These are phyloP conservation scores for Etheostoma cragini DNA, from an alignment of 2,113 vertebrate species.

Conservation along the genomic window DNA sequence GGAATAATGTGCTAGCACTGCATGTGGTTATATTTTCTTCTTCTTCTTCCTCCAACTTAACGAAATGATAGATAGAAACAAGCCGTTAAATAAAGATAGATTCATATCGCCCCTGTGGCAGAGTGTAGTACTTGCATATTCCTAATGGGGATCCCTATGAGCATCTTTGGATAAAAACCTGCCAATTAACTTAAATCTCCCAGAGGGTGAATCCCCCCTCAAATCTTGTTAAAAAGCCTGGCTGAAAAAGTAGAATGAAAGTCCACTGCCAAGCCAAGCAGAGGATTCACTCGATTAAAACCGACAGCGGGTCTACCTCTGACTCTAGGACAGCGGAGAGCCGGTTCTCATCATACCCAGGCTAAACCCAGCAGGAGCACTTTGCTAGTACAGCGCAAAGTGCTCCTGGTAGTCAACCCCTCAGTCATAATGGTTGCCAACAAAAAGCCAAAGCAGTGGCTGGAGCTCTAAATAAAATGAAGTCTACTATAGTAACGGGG, in stretches of 20 bases:
- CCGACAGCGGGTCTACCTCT: slow-evolving; percentile 24
- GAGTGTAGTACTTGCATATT: neutral
- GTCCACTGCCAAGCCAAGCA: neutral
- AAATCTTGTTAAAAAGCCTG: slow-evolving; percentile 36
- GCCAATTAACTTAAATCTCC: slow-evolving; percentile 56
- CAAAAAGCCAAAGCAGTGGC: slow-evolving; percentile 20
- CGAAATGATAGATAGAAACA: slow-evolving; percentile 8
- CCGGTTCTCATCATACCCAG: neutral
- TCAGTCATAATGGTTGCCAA: slow-evolving; percentile 31
- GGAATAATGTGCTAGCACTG: slow-evolving; percentile 46
- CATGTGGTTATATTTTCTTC: slow-evolving; percentile 41
- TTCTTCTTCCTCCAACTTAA: slow-evolving; percentile 13
- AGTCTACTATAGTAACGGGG: slow-evolving; percentile 43
- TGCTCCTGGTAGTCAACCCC: slow-evolving; percentile 16
- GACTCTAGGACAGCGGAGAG: neutral
- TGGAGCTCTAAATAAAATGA: slow-evolving; percentile 42
- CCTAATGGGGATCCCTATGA: slow-evolving; percentile 30
- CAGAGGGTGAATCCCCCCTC: neutral
- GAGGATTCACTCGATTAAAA: slow-evolving; percentile 26
- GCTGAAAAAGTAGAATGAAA: slow-evolving; percentile 8
- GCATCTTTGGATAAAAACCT: slow-evolving; percentile 41
- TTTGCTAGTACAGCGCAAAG: slow-evolving; percentile 11
- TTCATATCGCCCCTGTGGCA: slow-evolving; percentile 2
- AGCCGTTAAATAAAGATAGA: slow-evolving; percentile 44
- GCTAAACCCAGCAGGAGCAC: slow-evolving; percentile 29